Evolutionary conservation across 1,140 invertebrate genomes (phyloP), one percentile per base, ranked within the genome.

Genomic region (Drosophila lini): DNA sequence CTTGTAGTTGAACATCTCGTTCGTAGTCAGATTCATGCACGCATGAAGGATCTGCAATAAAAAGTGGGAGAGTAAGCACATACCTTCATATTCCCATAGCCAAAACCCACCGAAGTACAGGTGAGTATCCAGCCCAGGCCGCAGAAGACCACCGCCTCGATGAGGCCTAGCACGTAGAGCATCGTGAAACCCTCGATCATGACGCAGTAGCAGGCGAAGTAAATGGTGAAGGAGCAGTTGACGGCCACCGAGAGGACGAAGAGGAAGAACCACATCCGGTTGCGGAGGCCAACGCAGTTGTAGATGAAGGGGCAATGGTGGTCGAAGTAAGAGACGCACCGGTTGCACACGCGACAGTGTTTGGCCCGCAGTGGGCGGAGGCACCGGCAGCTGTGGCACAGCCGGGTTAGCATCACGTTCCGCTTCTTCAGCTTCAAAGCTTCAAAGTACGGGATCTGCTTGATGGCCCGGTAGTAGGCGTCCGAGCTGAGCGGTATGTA

Each of bases 231-330:
- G 0, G 96, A 95, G 91, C 96, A 97, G 91, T 97, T 97, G 58
- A 97, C 95, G 2, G 97, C 96, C 32, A 98, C 94, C 80, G 96
- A 96, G 93, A 97, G 94, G 0, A 97, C 96, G 91, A 98, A 98
- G 45, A 97, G 92, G 91, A 97, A 97, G 93, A 98, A 98, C 97
- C 97, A 98, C 93, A 97, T 97, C 88, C 96, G 94, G 91, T 97
- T 97, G 44, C 95, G 94, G 19, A 97, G 92, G 3, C 97, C 97
- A 10, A 99, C 97, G 92, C 98, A 99, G 90, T 98, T 98, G 91
- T 98, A 97, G 75, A 99, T 97, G 86, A 98, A 98, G 0, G 97
- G 97, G 91, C 98, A 99, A 82, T 99, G 98, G 92, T 99, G 98
- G 91, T 99, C 98, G 81, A 98, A 98, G 89, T 97, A 97, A 1